Percentiles rank a stretch among this genome's conserved stretches.
Conservation (phyloP, 2,113 vertebrate genomes). For the Hydropotes inermis region DNA sequence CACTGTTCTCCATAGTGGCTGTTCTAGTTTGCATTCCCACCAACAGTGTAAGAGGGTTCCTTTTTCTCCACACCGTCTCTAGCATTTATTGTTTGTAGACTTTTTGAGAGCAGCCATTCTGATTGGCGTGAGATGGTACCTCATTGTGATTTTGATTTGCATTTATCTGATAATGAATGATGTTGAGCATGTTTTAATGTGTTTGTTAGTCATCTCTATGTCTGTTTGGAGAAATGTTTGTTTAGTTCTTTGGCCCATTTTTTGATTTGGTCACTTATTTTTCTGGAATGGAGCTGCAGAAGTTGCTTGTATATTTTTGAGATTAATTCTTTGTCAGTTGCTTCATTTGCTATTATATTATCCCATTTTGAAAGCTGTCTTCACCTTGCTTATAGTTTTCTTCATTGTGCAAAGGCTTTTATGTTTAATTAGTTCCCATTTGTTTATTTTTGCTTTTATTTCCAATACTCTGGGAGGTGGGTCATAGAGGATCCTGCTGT, state of each 20-base stretch:
- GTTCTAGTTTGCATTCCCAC: neutral
- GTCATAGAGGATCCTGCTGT: neutral
- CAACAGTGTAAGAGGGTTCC: neutral
- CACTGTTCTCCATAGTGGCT: neutral
- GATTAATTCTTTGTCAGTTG: neutral
- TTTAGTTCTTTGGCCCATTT: neutral
- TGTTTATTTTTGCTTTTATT: neutral
- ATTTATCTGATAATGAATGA: neutral
- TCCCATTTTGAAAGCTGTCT: neutral
- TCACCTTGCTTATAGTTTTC: neutral
- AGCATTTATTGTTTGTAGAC: neutral
- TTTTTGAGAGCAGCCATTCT: neutral
- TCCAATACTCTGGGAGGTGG: neutral
- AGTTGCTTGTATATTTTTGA: neutral
- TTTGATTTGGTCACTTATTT: neutral
- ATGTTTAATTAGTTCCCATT: neutral
- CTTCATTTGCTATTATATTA: neutral
- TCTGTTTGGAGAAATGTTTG: neutral
- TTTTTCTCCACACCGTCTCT: neutral
- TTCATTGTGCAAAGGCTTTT: neutral
- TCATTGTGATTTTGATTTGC: neutral
- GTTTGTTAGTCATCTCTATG: neutral
- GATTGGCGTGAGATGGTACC: neutral
- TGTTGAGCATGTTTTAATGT: neutral
- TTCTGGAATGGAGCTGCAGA: neutral